Evolutionary conservation across 2,888 invertebrate genomes (phyloP), one percentile per base, ranked within the genome.

Genomic region (Pammene aurita): DNA sequence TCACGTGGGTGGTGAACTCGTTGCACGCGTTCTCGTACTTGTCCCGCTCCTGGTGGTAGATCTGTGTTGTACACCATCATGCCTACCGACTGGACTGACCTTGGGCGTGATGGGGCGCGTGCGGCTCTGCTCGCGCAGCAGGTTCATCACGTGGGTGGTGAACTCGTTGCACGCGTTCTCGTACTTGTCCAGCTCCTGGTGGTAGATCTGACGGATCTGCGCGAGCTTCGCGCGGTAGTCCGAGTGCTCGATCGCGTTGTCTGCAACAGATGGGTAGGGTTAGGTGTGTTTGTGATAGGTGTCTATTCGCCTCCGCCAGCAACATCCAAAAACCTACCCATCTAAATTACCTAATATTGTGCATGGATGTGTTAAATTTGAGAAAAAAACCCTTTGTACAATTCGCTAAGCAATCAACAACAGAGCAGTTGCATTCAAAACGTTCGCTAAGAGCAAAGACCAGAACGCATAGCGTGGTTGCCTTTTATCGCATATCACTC

Each of bases 91-190:
- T 26, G 26, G 7, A 50, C 67, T 67, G 57, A 91, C 93, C 95
- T 98, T 97, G 60, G 98, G 98, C 67, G 99, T 98, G 81, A 99
- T 99, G 65, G 99, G 99, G 78, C 99, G 94, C 77, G 99, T 99
- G 82, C 98, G 96, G 83, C 98, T 98, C 93, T 99, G 98, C 91
- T 99, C 98, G 68, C 98, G 94, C 74, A 99, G 94, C 79, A 99
- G 93, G 90, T 99, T 99, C 97, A 99, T 98, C 76, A 99, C 99
- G 93, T 99, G 99, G n/a, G 99, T 99, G 71, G 99, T 99, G 92
- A 99, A 99, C 94, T 99, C 99, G 90, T 98, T 98, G 93, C 99
- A 99, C n/a, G 99, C 99, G 94, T 99, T 99, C 93, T 99, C 99
- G 86, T 99, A 99, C 94, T 99, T 99, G 92, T 99, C 98, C 83